Percentiles rank a stretch among this genome's conserved stretches.
Conservation (phyloP, 2,888 invertebrate genomes). For the Leptinotarsa peninsularis region DNA sequence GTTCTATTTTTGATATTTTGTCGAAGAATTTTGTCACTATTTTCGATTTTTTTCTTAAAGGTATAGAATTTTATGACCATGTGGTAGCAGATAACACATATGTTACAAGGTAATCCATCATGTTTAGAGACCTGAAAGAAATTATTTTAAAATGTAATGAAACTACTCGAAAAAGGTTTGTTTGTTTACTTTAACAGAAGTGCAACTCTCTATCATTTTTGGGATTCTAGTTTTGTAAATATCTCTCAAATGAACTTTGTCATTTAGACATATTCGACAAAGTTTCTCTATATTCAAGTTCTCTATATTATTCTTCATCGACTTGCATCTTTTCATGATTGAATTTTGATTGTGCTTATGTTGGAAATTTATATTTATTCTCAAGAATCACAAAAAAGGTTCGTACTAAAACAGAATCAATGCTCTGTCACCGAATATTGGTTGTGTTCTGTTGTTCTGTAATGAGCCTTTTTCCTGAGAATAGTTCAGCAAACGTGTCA, state of each 20-base stretch:
- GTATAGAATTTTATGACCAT: slow-evolving; percentile 63
- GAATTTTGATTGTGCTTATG: background rate
- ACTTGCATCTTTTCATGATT: background rate
- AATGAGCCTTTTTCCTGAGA: too few species aligned
- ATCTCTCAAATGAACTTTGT: slow-evolving; percentile 56
- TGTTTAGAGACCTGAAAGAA: slow-evolving; percentile 58
- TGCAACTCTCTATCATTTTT: slow-evolving; percentile 60
- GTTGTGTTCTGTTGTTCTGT: too few species aligned
- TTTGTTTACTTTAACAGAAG: slow-evolving; percentile 58
- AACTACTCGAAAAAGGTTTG: background rate
- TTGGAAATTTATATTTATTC: too few species aligned
- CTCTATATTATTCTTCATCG: slow-evolving; percentile 30
- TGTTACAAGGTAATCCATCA: slow-evolving; percentile 63
- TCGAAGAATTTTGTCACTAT: slow-evolving; percentile 60
- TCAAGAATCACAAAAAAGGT: too few species aligned
- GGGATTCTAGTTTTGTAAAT: slow-evolving; percentile 58
- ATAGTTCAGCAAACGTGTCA: too few species aligned
- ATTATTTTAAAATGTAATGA: background rate
- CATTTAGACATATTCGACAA: slow-evolving; percentile 60
- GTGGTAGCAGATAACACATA: slow-evolving; percentile 65
- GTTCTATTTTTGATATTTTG: slow-evolving; percentile 50
- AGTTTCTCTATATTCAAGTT: slow-evolving; percentile 55
- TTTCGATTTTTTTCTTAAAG: slow-evolving; percentile 64
- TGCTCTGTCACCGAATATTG: too few species aligned
- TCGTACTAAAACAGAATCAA: too few species aligned